Percentiles rank a stretch among this genome's conserved stretches.
phyloP scores from a whole-genome alignment of 1,140 invertebrate species.

The Pachypsylla venusta region DNA sequence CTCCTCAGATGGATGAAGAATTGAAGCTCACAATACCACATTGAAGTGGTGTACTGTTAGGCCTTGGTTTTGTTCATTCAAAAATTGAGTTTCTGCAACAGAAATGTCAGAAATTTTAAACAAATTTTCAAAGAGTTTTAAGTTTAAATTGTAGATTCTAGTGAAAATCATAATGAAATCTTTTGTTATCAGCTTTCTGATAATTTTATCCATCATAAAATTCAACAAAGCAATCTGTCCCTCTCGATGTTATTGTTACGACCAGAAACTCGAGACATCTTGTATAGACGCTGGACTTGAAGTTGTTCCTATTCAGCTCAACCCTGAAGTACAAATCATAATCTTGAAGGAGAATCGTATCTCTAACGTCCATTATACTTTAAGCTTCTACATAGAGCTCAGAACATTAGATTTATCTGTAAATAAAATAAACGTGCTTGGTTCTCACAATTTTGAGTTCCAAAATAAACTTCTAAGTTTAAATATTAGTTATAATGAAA shows the following conservation, averaged over 20 bases:
- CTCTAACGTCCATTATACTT: slow-evolving; percentile 48
- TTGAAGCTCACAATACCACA: too few relatives aligned
- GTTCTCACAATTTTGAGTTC: slow-evolving; percentile 59
- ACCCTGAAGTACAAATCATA: slow-evolving; percentile 61
- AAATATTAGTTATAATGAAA: slow-evolving; percentile 58
- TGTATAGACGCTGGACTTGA: slow-evolving; percentile 61
- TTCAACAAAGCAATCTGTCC: slow-evolving; percentile 45
- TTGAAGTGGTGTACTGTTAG: too few relatives aligned
- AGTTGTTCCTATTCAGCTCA: slow-evolving; percentile 72
- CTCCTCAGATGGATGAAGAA: too few relatives aligned
- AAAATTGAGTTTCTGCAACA: too few relatives aligned
- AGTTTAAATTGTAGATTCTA: too few relatives aligned
- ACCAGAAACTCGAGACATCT: slow-evolving; percentile 50
- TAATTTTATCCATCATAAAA: background rate
- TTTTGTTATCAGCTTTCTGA: background rate
- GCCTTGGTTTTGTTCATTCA: too few relatives aligned
- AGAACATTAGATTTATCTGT: slow-evolving; percentile 60
- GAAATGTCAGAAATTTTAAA: too few relatives aligned
- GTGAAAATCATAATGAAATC: too few relatives aligned
- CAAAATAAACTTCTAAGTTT: slow-evolving; percentile 51
- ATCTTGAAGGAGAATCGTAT: slow-evolving; percentile 61
- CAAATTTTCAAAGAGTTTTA: too few relatives aligned
- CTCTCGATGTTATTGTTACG: slow-evolving; percentile 61
- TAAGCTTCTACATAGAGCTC: slow-evolving; percentile 63
- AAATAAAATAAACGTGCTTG: slow-evolving; percentile 60